phyloP scores from a whole-genome alignment of 1,140 invertebrate genomes.

The Phocides pigmalion region DNA sequence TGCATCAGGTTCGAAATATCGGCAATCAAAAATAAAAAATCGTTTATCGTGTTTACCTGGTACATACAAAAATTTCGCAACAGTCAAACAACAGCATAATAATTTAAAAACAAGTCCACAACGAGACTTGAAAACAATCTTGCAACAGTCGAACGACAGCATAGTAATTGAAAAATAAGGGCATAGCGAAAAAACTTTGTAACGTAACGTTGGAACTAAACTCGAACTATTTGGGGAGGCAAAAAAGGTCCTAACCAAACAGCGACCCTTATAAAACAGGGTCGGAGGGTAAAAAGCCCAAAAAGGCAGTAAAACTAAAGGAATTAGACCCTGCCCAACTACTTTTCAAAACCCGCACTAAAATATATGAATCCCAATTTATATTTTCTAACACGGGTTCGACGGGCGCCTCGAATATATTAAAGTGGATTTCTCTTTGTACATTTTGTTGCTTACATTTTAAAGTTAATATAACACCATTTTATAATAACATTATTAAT shows the following conservation, averaged over 20 bases:
- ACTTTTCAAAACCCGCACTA: conserved; percentile 78
- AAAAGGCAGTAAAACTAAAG: conserved; percentile 82
- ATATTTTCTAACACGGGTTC: conserved; percentile 69
- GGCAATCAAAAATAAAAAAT: too few relatives aligned
- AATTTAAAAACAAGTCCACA: conserved; percentile 1
- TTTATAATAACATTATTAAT: too few relatives aligned
- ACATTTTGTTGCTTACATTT: background rate
- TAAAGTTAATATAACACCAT: too few relatives aligned
- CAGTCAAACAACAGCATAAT: background rate
- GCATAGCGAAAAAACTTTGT: conserved; percentile 21
- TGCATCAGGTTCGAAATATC: too few relatives aligned
- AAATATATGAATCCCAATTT: conserved; percentile 82
- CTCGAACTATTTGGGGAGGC: conserved; percentile 68
- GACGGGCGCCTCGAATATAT: conserved; percentile 39
- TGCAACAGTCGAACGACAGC: background rate
- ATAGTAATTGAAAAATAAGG: conserved; percentile 16
- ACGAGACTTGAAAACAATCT: too few relatives aligned
- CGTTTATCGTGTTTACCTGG: too few relatives aligned
- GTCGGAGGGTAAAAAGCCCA: conserved; percentile 68
- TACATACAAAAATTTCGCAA: too few relatives aligned
- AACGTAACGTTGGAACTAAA: conserved; percentile 48
- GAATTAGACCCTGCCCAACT: conserved; percentile 78
- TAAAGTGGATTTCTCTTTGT: conserved; percentile 19
- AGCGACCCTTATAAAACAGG: conserved; percentile 78
- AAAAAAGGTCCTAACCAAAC: conserved; percentile 83